Evolutionary conservation across 2,888 invertebrate genomes (phyloP).

Genomic region (Coenonympha arcania): DNA sequence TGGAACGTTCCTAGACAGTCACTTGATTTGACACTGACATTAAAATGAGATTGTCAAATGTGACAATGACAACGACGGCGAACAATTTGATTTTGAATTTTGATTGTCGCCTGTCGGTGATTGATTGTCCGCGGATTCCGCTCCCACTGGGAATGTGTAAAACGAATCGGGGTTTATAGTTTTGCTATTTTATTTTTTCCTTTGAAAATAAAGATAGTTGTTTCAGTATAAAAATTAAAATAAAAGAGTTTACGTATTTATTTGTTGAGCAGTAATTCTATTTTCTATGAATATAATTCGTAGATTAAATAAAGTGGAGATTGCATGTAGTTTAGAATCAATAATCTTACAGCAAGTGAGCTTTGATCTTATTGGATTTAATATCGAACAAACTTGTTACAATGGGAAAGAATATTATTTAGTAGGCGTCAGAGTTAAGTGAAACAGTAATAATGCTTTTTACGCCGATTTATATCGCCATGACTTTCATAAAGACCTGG

Average conservation of each 20-base stretch:
- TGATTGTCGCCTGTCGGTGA: no score
- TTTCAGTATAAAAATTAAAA: neutral
- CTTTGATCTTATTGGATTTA: conserved; percentile 6
- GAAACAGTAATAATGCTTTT: conserved; percentile 76
- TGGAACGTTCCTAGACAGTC: no score
- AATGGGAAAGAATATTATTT: conserved; percentile 24
- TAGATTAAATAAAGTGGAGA: conserved; percentile 25
- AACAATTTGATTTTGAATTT: no score
- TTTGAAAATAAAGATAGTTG: neutral
- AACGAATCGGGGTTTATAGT: neutral
- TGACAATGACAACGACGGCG: no score
- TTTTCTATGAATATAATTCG: conserved; percentile 18
- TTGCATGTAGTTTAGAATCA: conserved; percentile 63
- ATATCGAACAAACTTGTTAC: conserved; percentile 19
- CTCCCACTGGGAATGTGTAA: neutral
- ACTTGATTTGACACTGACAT: no score
- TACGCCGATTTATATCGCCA: conserved; percentile 87
- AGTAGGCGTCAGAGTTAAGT: neutral
- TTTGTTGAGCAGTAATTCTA: conserved; percentile 3
- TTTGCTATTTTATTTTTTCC: conserved; percentile 1
- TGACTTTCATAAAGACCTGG: conserved; percentile 88
- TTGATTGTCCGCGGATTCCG: no score
- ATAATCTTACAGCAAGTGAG: conserved; percentile 39
- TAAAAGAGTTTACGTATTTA: neutral
- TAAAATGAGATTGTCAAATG: no score